These are phyloP conservation scores for Meiosimyza platycephala DNA, from an alignment of 2,888 invertebrate species.

Conservation along the genomic window DNA sequence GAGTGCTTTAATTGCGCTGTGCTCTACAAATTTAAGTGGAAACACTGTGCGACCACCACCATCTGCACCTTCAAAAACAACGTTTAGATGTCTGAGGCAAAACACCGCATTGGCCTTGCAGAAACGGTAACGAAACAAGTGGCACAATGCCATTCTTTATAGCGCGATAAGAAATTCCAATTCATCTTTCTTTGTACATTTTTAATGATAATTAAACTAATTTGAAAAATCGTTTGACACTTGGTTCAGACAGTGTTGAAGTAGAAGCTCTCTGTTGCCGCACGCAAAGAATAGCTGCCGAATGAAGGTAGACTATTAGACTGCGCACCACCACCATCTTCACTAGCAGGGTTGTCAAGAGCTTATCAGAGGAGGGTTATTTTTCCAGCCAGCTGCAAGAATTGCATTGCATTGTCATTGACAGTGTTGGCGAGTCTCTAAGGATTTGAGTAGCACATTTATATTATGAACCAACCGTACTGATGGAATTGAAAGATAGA, in stretches of 20 bases:
- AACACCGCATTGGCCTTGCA: no score
- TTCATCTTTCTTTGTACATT: conserved; percentile 45
- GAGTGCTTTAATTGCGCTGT: conserved; percentile 42
- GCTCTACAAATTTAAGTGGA: conserved; percentile 48
- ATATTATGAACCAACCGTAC: no score
- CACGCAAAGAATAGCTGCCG: not conserved
- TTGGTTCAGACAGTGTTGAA: conserved; percentile 5
- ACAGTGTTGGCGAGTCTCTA: no score
- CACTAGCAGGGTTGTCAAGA: not conserved
- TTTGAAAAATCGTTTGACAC: conserved; percentile 48
- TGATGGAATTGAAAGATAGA: no score
- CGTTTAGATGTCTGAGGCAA: not conserved
- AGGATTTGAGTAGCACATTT: no score
- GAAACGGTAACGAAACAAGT: not conserved
- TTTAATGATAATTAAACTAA: conserved; percentile 56
- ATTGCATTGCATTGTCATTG: no score
- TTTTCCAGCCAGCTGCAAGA: not conserved
- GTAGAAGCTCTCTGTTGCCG: not conserved
- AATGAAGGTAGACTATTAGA: not conserved
- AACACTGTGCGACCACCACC: conserved; percentile 42
- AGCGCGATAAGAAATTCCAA: conserved; percentile 48
- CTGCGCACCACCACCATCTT: not conserved
- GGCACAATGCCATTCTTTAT: conserved; percentile 45
- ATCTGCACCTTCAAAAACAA: not conserved
- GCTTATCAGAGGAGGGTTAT: not conserved